These are phyloP conservation scores for Apodemia duryi DNA, from an alignment of 2,888 invertebrate genomes.

Conservation along the genomic window DNA sequence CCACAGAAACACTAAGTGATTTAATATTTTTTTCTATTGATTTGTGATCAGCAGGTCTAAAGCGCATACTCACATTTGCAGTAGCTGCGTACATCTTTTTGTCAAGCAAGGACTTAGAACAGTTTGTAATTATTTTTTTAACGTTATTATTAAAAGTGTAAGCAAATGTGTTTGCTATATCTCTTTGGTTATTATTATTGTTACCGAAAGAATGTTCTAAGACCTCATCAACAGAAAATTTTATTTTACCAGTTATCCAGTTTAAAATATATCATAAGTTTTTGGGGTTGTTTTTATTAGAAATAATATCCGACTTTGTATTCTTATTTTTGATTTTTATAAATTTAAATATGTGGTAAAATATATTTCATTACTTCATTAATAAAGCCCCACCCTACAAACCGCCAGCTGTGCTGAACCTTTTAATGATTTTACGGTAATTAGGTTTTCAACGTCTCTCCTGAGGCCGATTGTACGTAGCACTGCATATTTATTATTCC, in stretches of 20 bases:
- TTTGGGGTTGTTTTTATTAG: too few species aligned
- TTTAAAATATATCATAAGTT: too few species aligned
- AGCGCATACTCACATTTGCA: slow-evolving; percentile 11
- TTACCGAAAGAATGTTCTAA: too few species aligned
- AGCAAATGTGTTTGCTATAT: too few species aligned
- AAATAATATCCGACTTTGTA: too few species aligned
- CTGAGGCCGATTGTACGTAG: slow-evolving; percentile 43
- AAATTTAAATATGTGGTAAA: neutral
- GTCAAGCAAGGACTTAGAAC: slow-evolving; percentile 1
- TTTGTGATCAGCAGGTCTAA: neutral
- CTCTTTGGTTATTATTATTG: too few species aligned
- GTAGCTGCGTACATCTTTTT: neutral
- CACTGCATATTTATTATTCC: slow-evolving; percentile 41
- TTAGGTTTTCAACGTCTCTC: slow-evolving; percentile 54
- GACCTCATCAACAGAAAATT: too few species aligned
- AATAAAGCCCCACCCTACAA: slow-evolving; percentile 26
- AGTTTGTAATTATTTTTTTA: neutral
- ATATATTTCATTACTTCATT: slow-evolving; percentile 21
- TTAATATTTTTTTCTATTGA: slow-evolving; percentile 2
- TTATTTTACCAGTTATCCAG: too few species aligned
- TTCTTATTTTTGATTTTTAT: too few species aligned
- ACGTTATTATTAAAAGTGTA: too few species aligned
- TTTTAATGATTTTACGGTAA: slow-evolving; percentile 52
- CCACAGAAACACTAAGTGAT: neutral
- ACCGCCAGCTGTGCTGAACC: slow-evolving; percentile 37